Evolutionary conservation across 1,140 invertebrate genomes (phyloP).

Genomic region (Thaumetopoea pityocampa): DNA sequence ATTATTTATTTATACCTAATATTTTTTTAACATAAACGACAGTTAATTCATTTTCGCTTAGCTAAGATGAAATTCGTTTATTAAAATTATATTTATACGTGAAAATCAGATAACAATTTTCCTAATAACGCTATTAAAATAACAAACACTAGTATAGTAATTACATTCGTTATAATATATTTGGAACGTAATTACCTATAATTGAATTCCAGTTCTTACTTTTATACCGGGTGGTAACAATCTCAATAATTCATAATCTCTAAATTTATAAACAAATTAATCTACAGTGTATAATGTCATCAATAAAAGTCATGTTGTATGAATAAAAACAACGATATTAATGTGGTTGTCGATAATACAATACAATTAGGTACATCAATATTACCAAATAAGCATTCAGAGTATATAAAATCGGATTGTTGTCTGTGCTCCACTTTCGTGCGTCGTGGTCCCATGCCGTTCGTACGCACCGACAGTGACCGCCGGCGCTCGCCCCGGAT

Average conservation of each 20-base stretch:
- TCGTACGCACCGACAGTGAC: not conserved
- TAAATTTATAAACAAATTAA: constrained; percentile 69
- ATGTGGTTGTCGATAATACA: constrained; percentile 34
- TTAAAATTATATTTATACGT: constrained; percentile 55
- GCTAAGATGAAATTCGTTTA: constrained; percentile 52
- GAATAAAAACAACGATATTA: constrained; percentile 48
- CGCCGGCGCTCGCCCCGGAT: not conserved
- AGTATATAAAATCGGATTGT: constrained; percentile 39
- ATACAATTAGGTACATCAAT: constrained; percentile 46
- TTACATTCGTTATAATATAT: constrained; percentile 34
- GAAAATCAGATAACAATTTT: constrained; percentile 57
- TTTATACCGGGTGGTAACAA: constrained; percentile 70
- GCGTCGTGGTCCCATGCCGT: constrained; percentile 12
- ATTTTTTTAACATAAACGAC: constrained; percentile 54
- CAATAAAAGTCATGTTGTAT: constrained; percentile 63
- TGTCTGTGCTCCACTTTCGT: constrained; percentile 4
- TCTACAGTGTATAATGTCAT: constrained; percentile 67
- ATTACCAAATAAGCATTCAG: constrained; percentile 38
- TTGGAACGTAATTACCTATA: constrained; percentile 44
- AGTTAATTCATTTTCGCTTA: constrained; percentile 57
- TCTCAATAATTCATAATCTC: constrained; percentile 69
- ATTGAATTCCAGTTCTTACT: constrained; percentile 43
- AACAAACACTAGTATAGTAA: constrained; percentile 53
- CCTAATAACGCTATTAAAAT: constrained; percentile 59
- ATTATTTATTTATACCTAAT: constrained; percentile 50